Evolutionary conservation across 2,113 vertebrate genomes (phyloP).

Genomic region (Neogale vison): DNA sequence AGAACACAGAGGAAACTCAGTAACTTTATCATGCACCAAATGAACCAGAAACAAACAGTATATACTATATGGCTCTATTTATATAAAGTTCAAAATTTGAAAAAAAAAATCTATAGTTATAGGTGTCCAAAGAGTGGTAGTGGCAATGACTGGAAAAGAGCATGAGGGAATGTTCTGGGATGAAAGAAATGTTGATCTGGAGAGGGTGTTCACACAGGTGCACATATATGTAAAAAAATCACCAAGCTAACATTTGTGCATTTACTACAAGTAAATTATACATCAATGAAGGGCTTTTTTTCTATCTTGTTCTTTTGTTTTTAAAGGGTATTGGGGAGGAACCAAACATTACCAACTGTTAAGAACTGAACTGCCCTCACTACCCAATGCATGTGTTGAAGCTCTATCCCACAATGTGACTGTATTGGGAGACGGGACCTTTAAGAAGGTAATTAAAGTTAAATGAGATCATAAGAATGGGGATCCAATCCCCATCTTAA

Average conservation of each 20-base stretch:
- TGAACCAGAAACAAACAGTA: not conserved
- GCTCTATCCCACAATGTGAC: not conserved
- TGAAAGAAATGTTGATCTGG: not conserved
- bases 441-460: not conserved
- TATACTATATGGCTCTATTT: not conserved
- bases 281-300: not conserved
- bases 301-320: not conserved
- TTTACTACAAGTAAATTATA: not conserved
- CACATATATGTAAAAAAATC: not conserved
- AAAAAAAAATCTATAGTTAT: not conserved
- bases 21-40: not conserved
- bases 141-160: not conserved
- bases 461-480: not conserved
- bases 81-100: not conserved
- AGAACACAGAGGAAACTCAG: not conserved
- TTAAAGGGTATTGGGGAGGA: not conserved
- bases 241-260: not conserved
- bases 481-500: not conserved
- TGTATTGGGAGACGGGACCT: not conserved
- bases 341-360: not conserved
- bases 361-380: not conserved
- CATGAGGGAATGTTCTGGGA: not conserved
- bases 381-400: not conserved
- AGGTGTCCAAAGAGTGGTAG: not conserved
- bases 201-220: not conserved